Conservation (phyloP, 2,888 invertebrate species). For the Volucella inanis region DNA sequence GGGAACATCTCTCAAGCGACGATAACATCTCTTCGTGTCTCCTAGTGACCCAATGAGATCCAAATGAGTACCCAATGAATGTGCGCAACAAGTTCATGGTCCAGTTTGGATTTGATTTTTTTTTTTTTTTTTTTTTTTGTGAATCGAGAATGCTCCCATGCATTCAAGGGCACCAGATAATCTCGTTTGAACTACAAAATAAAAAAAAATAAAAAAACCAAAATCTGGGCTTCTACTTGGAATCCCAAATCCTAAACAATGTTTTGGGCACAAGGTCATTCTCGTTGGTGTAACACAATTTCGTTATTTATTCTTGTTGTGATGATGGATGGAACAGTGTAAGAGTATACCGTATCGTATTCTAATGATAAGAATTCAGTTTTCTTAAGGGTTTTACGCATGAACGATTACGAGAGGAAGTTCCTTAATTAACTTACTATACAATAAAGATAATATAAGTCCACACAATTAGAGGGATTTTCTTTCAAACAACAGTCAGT, state of each 20-base stretch:
- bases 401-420: conserved; percentile 37
- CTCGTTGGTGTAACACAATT: not conserved
- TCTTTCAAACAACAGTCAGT: not conserved
- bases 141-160: conserved; percentile 1
- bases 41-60: conserved; percentile 27
- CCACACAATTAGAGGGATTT: conserved; percentile 7
- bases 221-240: conserved; percentile 16
- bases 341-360: conserved; percentile 9
- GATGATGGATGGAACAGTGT: not conserved
- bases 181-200: conserved; percentile 44
- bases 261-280: conserved; percentile 59
- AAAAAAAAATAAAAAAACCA: conserved; percentile 9
- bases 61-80: not conserved
- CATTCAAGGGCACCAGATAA: conserved; percentile 55
- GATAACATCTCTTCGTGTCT: conserved; percentile 22
- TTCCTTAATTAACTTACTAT: conserved; percentile 9
- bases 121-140: not conserved
- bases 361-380: conserved; percentile 18
- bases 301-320: conserved; percentile 1
- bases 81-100: conserved; percentile 44
- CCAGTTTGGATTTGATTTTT: conserved; percentile 9
- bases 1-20: conserved; percentile 10
- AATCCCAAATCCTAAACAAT: conserved; percentile 47
- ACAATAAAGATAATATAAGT: conserved; percentile 39
- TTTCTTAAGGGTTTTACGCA: conserved; percentile 16